Percentiles rank a stretch among this genome's conserved stretches.
phyloP scores from a whole-genome alignment of 2,888 invertebrate species.

The Stenurella melanura region DNA sequence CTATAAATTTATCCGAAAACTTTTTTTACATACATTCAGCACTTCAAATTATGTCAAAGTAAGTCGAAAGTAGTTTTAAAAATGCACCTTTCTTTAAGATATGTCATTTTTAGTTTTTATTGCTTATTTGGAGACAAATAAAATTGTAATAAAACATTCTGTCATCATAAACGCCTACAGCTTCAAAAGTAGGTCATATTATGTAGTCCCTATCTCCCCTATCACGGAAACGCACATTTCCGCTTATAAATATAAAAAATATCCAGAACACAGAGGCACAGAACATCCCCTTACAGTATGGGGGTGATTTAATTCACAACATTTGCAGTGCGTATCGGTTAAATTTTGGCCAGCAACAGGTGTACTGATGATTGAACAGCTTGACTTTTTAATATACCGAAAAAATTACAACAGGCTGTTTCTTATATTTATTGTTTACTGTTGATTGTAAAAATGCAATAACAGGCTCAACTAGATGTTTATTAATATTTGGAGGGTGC shows the following conservation, averaged over 20 bases:
- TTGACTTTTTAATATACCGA: slow-evolving; percentile 20
- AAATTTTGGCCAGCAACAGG: slow-evolving; percentile 45
- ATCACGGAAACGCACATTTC: slow-evolving; percentile 33
- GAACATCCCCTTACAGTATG: slow-evolving; percentile 38
- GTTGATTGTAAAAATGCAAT: slow-evolving; percentile 24
- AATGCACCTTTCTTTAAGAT: neutral
- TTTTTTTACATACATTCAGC: too few species aligned
- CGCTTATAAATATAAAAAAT: slow-evolving; percentile 39
- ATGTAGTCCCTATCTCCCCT: slow-evolving; percentile 23
- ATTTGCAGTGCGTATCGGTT: slow-evolving; percentile 42
- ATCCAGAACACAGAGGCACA: slow-evolving; percentile 18
- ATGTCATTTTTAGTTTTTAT: neutral
- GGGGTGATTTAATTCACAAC: slow-evolving; percentile 39
- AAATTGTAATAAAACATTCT: neutral
- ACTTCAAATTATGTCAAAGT: too few species aligned
- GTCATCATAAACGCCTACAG: neutral
- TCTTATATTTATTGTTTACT: neutral
- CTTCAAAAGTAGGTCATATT: slow-evolving; percentile 13
- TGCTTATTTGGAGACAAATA: neutral
- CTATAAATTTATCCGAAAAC: too few species aligned
- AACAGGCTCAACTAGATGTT: neutral
- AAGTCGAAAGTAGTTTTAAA: too few species aligned
- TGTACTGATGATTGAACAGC: slow-evolving; percentile 27
- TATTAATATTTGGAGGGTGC: neutral
- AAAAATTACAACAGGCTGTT: slow-evolving; percentile 22